phyloP scores from a whole-genome alignment of 2,113 vertebrate genomes.

The Psilopsiagon aurifrons region DNA sequence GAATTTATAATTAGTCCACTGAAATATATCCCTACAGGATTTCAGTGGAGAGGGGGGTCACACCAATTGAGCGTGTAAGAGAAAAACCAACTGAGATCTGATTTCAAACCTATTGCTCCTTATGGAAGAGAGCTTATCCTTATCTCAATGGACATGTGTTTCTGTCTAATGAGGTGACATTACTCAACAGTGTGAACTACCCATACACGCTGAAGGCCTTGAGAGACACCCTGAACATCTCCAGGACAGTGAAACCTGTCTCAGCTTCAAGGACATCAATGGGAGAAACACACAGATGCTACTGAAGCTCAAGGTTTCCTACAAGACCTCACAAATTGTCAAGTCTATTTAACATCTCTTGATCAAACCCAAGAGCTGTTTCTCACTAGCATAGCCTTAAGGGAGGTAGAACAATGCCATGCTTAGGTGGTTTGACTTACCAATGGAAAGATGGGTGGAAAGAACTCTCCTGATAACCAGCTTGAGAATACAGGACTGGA shows the following conservation, averaged over 20 bases:
- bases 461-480: background rate
- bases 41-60: background rate
- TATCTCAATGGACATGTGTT: background rate
- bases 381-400: background rate
- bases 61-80: background rate
- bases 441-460: background rate
- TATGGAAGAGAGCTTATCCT: background rate
- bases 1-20: slow-evolving; percentile 68
- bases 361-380: background rate
- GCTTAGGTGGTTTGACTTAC: background rate
- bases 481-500: background rate
- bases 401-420: background rate
- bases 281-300: background rate
- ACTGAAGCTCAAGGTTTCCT: background rate
- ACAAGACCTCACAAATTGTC: background rate
- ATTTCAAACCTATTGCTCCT: slow-evolving; percentile 22
- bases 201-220: background rate
- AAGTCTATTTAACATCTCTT: background rate
- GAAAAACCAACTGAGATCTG: slow-evolving; percentile 19
- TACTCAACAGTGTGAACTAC: background rate
- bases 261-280: background rate
- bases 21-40: slow-evolving; percentile 54
- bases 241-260: background rate
- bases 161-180: background rate
- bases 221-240: background rate